Percentiles rank a stretch among this genome's conserved stretches.
Conservation (phyloP, 2,888 invertebrate genomes). For the Notodromas monacha region DNA sequence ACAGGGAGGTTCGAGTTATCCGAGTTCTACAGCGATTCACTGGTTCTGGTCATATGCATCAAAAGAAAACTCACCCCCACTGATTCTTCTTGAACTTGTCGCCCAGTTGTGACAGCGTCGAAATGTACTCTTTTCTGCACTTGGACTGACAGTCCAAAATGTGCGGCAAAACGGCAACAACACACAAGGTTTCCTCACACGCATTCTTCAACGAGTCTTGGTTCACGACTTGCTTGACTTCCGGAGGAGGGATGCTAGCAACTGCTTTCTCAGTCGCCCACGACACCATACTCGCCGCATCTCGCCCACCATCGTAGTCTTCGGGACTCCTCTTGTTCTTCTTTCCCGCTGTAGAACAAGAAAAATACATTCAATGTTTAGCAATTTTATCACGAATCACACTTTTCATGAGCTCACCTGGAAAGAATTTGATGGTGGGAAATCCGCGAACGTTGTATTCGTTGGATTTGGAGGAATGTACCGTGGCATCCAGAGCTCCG, state of each 20-base stretch:
- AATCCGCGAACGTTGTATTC: constrained; percentile 67
- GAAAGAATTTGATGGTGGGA: constrained; percentile 81
- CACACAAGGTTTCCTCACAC: constrained; percentile 62
- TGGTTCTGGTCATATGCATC: no score
- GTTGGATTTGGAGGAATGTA: constrained; percentile 41
- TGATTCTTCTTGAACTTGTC: constrained; percentile 73
- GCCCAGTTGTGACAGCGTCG: constrained; percentile 32
- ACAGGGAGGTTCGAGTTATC: no score
- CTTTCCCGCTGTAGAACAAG: no score
- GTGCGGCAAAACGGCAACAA: constrained; percentile 67
- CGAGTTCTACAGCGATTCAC: no score
- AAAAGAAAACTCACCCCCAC: constrained; percentile 59
- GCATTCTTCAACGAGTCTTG: constrained; percentile 33
- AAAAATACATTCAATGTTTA: no score
- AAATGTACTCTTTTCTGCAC: constrained; percentile 58
- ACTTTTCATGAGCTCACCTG: no score
- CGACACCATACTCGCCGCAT: constrained; percentile 50
- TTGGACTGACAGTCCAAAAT: constrained; percentile 78
- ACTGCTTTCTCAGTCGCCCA: constrained; percentile 64
- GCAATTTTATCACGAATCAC: no score
- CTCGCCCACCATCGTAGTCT: constrained; percentile 77
- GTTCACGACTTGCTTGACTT: constrained; percentile 48
- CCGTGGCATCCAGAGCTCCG: constrained; percentile 84
- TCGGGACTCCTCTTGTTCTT: constrained; percentile 17
- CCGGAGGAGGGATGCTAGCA: constrained; percentile 64